phyloP scores from a whole-genome alignment of 2,797 vertebrate species.

The Lemur catta region DNA sequence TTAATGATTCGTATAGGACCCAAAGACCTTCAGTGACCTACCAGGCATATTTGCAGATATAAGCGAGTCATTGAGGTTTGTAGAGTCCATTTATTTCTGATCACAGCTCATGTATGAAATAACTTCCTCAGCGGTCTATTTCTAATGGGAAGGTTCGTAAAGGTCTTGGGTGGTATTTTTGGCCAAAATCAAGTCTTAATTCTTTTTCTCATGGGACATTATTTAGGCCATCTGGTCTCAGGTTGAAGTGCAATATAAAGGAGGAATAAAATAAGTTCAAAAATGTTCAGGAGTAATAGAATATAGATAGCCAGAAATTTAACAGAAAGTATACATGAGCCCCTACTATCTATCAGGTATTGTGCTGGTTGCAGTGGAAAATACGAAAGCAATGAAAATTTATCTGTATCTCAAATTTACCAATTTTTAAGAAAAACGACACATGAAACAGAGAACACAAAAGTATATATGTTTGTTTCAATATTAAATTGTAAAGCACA shows the following conservation, averaged over 20 bases:
- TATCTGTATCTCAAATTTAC: not conserved
- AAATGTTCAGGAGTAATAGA: not conserved
- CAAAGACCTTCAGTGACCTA: not conserved
- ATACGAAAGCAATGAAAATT: not conserved
- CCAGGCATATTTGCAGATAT: not conserved
- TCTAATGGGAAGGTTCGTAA: not conserved
- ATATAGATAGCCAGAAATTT: not conserved
- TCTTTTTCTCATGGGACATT: not conserved
- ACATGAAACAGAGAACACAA: not conserved
- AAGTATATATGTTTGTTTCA: not conserved
- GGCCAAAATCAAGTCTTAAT: not conserved
- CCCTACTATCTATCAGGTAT: not conserved
- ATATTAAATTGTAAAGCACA: not conserved
- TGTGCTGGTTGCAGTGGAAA: not conserved
- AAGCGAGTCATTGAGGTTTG: not conserved
- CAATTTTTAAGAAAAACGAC: not conserved
- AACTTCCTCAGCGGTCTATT: not conserved
- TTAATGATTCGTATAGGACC: not conserved
- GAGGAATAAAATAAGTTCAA: not conserved
- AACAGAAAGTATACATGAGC: not conserved
- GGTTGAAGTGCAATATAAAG: not conserved
- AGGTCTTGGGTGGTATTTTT: not conserved
- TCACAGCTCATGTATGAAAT: not conserved
- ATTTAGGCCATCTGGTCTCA: not conserved
- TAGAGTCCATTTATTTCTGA: not conserved